Percentiles rank a stretch among this genome's conserved stretches.
Conservation (phyloP, 2,113 vertebrate genomes). For the Leucopsar rothschildi region DNA sequence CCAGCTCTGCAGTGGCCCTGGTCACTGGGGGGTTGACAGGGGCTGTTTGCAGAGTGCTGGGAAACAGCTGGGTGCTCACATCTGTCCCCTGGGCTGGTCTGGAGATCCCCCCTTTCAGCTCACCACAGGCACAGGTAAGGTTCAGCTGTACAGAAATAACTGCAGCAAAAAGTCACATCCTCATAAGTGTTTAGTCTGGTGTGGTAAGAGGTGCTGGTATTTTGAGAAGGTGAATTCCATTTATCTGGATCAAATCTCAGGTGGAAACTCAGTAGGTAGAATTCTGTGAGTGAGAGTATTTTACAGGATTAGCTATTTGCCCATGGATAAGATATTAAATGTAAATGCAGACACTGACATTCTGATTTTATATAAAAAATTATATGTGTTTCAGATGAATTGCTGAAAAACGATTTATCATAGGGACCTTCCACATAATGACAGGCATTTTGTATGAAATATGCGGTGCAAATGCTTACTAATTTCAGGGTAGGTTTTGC, state of each 20-base stretch:
- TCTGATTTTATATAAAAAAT: background rate
- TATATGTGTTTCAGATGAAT: background rate
- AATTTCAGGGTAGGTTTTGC: background rate
- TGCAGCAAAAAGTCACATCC: background rate
- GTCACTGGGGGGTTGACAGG: fast-evolving
- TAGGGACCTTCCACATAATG: background rate
- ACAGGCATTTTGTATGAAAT: background rate
- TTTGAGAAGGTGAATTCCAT: background rate
- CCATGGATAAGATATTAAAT: background rate
- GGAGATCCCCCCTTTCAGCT: background rate
- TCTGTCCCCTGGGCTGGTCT: background rate
- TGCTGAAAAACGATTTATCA: background rate
- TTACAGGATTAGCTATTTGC: background rate
- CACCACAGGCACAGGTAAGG: background rate
- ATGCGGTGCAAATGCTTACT: background rate
- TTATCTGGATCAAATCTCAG: background rate
- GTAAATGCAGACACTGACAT: background rate
- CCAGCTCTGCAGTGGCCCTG: background rate
- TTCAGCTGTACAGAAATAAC: background rate
- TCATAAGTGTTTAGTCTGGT: background rate
- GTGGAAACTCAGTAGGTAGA: background rate
- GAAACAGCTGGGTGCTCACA: background rate
- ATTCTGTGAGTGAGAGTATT: background rate
- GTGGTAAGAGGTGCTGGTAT: background rate
- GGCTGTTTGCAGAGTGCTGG: background rate